Evolutionary conservation across 1,140 invertebrate genomes (phyloP), one percentile per base, ranked within the genome.

Genomic region (Macrotrachela quadricornifera): DNA sequence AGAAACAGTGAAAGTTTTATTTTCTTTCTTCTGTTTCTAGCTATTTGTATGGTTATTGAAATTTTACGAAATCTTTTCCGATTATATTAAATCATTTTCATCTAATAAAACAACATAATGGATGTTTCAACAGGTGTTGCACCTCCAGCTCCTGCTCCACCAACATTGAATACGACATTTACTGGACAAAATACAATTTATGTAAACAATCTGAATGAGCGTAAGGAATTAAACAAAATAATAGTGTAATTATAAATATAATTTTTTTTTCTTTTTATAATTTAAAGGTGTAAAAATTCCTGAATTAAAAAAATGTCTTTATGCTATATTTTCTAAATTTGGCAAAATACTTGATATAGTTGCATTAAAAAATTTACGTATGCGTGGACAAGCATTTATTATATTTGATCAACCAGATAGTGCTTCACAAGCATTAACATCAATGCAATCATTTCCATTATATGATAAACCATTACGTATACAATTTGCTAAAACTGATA

Each of bases 381-480:
- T 97, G 87, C 75, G 88, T 62, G 94, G 94, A 1, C 94, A 99
- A 69, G 94, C 94, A 10, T 97, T 97, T 77, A 87, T 99, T 44
- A 90, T 97, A 59, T 99, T 99, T 62, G 96, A 97, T 66, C 94
- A 99, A 71, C 88, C 97, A 48, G 80, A 80, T 48, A 90, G 85
- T 73, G 85, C 90, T 2, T 88, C 90, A 12, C 92, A 87, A 67
- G 94, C 94, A 10, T 69, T 99, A 21, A 76, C 86, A 60, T 87
- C 87, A 44, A 94, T 96, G 88, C 87, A 95, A 73, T 87, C 90
- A 47, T 96, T 96, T 71, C 92, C 92, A 18, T 99, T 99, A 73
- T 99, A 97, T 73, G 94, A 99, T 64, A 99, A 99, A 74, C 88
- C 90, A 59, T 97, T 99, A 94, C 80, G 85, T 70, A 97, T 99